Evolutionary conservation across 2,113 vertebrate genomes (phyloP), one percentile per base, ranked within the genome.

Genomic region (Pyrgilauda ruficollis): DNA sequence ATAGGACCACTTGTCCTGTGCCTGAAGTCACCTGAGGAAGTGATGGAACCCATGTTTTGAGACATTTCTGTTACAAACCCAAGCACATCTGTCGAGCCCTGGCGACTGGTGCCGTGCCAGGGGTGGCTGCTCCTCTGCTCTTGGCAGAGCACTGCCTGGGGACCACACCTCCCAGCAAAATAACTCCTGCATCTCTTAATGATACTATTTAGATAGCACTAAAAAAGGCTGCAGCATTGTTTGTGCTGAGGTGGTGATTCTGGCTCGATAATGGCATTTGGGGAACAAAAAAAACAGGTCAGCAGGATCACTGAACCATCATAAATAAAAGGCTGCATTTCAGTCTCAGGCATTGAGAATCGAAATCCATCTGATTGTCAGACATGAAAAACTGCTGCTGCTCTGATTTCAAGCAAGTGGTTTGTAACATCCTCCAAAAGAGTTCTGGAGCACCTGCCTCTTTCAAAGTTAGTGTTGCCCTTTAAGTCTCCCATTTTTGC

Each of bases 51-150:
- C 16, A 2, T 2, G 20, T 53, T 94, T 28, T 61, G 67, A n/a
- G 74, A 30, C 4, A 0, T 46, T 87, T 41, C 44, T 52, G 41
- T 76, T 87, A 52, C 15, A 87, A 81, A 84, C 52, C 23, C 83
- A 24, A 23, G 61, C 68, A 39, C 0, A 1, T 72, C 50, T 78
- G 53, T 55, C 0, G 0, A 63, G 47, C 55, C 35, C 69, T 37
- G 56, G 82, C 70, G 43, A 9, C 1, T 86, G 83, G 68, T 69
- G 84, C 73, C 1, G 0, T 55, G 92, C 72, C 92, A 90, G 86
- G 56, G 56, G 37, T 0, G 2, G 55, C 75, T 46, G 9, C 28
- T 67, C 43, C 43, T 78, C 64, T 61, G 77, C 73, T 39, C 15
- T 6, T 77, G 64, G 89, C 72, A 63, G 67, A 44, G 56, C 26